These are phyloP conservation scores for Herminia tarsipennalis DNA, from an alignment of 2,888 invertebrate species.

Conservation along the genomic window DNA sequence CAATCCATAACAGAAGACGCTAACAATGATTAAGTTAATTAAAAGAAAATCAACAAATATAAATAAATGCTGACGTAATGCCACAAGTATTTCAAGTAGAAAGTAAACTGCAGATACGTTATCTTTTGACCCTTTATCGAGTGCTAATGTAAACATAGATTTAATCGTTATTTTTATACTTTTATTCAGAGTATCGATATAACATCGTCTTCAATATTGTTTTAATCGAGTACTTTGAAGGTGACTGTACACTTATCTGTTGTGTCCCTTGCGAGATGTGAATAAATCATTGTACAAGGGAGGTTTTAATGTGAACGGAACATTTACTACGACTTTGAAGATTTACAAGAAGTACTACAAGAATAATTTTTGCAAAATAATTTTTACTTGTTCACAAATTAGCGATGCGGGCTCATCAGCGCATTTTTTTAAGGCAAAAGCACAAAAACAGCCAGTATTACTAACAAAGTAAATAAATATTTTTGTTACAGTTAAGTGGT, in stretches of 20 bases:
- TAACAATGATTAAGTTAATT: neutral
- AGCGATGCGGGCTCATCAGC: too few relatives aligned
- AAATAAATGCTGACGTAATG: conserved; percentile 19
- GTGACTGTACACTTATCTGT: conserved; percentile 16
- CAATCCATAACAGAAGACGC: too few relatives aligned
- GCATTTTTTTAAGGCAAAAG: too few relatives aligned
- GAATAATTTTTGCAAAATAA: too few relatives aligned
- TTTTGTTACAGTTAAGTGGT: too few relatives aligned
- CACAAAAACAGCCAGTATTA: too few relatives aligned
- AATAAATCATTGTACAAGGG: neutral
- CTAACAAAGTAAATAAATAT: too few relatives aligned
- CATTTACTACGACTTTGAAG: neutral
- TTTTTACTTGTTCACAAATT: too few relatives aligned
- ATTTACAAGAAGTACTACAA: neutral
- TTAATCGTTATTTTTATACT: conserved; percentile 36
- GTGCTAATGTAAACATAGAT: conserved; percentile 38
- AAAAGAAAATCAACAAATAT: neutral
- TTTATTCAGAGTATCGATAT: conserved; percentile 19
- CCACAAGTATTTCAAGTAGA: conserved; percentile 28
- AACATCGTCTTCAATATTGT: conserved; percentile 10
- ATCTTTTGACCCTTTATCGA: conserved; percentile 34
- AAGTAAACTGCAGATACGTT: conserved; percentile 30
- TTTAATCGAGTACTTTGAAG: conserved; percentile 23
- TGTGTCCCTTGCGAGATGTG: conserved; percentile 4
- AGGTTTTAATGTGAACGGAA: neutral